Evolutionary conservation across 2,888 invertebrate genomes (phyloP).

Genomic region (Drosophila anceps): DNA sequence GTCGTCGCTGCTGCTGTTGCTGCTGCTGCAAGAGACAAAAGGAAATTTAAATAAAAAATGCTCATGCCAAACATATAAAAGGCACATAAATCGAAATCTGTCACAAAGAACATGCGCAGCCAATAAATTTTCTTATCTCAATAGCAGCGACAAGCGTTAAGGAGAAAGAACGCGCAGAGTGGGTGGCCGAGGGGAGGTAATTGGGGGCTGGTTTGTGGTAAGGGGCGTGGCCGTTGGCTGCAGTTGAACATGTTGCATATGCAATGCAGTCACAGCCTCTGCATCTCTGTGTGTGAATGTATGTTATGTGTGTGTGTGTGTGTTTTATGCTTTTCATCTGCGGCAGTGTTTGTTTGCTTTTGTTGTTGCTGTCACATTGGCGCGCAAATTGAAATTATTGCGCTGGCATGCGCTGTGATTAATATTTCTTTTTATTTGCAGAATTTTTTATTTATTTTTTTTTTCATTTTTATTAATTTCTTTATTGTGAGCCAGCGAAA

Average conservation of each 20-base stretch:
- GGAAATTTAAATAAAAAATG: slow-evolving; percentile 65
- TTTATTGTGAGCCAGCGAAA: slow-evolving; percentile 7
- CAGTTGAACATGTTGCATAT: slow-evolving; percentile 76
- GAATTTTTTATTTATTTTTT: slow-evolving; percentile 10
- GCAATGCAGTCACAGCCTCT: slow-evolving; percentile 48
- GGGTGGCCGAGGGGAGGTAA: slow-evolving; percentile 10
- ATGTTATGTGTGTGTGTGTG: background rate
- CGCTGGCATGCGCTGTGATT: slow-evolving; percentile 63
- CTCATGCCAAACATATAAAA: slow-evolving; percentile 68
- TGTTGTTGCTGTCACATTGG: slow-evolving; percentile 73
- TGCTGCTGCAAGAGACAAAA: slow-evolving; percentile 39
- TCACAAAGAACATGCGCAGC: slow-evolving; percentile 81
- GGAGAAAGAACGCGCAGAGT: slow-evolving; percentile 51
- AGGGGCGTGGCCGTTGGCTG: slow-evolving; percentile 52
- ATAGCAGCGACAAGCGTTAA: slow-evolving; percentile 80
- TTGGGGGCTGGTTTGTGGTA: background rate
- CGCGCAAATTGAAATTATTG: slow-evolving; percentile 78
- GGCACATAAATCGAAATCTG: slow-evolving; percentile 82
- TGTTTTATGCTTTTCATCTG: slow-evolving; percentile 63
- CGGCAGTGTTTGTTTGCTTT: slow-evolving; percentile 54
- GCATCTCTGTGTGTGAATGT: background rate
- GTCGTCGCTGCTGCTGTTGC: slow-evolving; percentile 11
- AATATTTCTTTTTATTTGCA: slow-evolving; percentile 62
- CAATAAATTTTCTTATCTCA: slow-evolving; percentile 83
- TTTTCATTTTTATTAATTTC: slow-evolving; percentile 12